These are phyloP conservation scores for Apostichopus japonicus DNA, from an alignment of 35 echinoderm and acorn worm genomes.

Conservation along the genomic window DNA sequence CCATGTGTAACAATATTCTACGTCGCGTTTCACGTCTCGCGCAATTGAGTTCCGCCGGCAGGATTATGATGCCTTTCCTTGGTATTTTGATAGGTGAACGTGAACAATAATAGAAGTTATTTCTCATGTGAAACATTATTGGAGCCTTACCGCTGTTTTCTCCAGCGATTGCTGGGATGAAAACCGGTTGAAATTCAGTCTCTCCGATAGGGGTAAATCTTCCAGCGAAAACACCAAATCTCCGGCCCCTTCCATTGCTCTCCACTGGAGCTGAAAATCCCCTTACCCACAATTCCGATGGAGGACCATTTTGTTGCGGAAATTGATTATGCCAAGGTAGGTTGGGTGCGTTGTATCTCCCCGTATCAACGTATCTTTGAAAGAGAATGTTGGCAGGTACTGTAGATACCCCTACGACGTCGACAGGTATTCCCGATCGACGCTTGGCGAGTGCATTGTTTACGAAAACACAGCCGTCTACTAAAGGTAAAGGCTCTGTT, in stretches of 20 bases:
- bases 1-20: too few relatives aligned
- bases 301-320: not conserved
- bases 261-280: not conserved
- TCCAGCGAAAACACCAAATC: conserved; percentile 1
- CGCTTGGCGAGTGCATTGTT: not conserved
- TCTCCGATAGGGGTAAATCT: not conserved
- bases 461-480: not conserved
- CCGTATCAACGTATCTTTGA: not conserved
- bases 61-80: too few relatives aligned
- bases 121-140: too few relatives aligned
- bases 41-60: too few relatives aligned
- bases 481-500: not conserved
- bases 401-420: not conserved
- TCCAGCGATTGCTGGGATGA: not conserved
- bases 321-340: not conserved
- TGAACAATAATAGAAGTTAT: too few relatives aligned
- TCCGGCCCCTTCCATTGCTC: not conserved
- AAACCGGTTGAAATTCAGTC: not conserved
- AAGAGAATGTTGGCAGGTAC: not conserved
- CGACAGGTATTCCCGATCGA: not conserved
- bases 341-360: not conserved
- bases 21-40: too few relatives aligned
- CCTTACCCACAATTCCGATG: not conserved
- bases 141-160: not conserved
- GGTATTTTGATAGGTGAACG: too few relatives aligned